These are phyloP conservation scores for Pangasius krempfi DNA, from an alignment of 2,797 vertebrate species.

Conservation along the genomic window DNA sequence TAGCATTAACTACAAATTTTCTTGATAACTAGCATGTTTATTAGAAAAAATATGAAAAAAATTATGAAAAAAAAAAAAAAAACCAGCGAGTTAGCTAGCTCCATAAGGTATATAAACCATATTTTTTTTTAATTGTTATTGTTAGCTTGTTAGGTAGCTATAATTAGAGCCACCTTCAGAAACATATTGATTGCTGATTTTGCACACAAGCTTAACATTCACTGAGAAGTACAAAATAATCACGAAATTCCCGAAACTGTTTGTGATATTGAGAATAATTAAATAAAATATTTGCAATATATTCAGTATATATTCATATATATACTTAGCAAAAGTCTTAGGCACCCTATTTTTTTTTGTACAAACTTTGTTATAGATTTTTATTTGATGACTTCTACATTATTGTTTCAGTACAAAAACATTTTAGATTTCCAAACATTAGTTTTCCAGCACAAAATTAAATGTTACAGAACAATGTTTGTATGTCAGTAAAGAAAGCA, in stretches of 20 bases:
- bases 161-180: background rate
- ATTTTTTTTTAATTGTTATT: background rate
- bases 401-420: too few species aligned
- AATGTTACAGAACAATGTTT: too few species aligned
- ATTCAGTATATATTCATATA: too few species aligned
- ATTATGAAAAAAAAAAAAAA: background rate
- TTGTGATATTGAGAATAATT: background rate
- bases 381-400: too few species aligned
- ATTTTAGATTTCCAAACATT: too few species aligned
- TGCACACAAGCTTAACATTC: background rate
- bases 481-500: too few species aligned
- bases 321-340: too few species aligned
- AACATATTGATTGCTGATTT: background rate
- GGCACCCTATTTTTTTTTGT: too few species aligned
- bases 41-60: too few species aligned
- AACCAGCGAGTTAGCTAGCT: background rate
- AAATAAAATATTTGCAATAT: background rate
- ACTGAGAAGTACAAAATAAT: background rate
- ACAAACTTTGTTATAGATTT: too few species aligned
- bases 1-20: background rate
- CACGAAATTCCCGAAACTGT: background rate
- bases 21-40: background rate
- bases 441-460: too few species aligned
- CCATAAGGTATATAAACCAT: background rate
- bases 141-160: background rate